Percentiles rank a stretch among this genome's conserved stretches.
phyloP scores from a whole-genome alignment of 2,888 invertebrate genomes.

The Cerceris ruficornis region DNA sequence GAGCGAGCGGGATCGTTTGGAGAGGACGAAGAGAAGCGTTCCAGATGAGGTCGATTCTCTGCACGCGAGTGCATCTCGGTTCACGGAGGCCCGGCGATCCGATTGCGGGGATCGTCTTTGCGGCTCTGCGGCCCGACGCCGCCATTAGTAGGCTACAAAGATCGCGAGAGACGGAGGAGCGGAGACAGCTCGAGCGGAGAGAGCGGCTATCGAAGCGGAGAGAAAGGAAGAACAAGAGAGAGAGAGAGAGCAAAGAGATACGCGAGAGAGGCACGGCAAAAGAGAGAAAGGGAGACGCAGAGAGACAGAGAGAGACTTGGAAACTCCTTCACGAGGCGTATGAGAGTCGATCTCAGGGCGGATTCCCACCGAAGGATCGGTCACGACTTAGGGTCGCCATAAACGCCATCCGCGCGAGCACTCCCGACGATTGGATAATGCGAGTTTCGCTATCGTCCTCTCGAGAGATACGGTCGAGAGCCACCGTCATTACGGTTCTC shows the following conservation, averaged over 20 bases:
- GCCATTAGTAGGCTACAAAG: constrained; percentile 39
- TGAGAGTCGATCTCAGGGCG: constrained; percentile 81
- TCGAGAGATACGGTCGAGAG: constrained; percentile 24
- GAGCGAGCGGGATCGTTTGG: no score
- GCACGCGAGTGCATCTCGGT: constrained; percentile 20
- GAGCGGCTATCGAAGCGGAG: neutral
- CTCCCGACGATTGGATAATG: constrained; percentile 75
- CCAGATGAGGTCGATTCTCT: constrained; percentile 17
- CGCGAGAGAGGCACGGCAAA: constrained; percentile 23
- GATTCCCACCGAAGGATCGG: constrained; percentile 80
- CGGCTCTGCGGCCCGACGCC: constrained; percentile 15
- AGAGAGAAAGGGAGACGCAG: constrained; percentile 22
- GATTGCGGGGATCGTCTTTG: constrained; percentile 36
- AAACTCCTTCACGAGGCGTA: constrained; percentile 73
- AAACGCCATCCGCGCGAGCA: constrained; percentile 70
- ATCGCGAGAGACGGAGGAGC: constrained; percentile 40
- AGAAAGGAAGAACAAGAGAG: constrained; percentile 35
- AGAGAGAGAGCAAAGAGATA: constrained; percentile 29
- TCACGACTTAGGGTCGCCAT: constrained; percentile 77
- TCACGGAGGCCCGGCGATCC: constrained; percentile 11
- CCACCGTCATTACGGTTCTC: constrained; percentile 56
- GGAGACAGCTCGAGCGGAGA: constrained; percentile 5
- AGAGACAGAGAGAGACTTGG: constrained; percentile 49
- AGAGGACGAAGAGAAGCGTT: constrained; percentile 6
- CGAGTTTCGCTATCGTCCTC: constrained; percentile 68